These are phyloP conservation scores for Anhinga anhinga DNA, from an alignment of 2,113 vertebrate species.

Conservation along the genomic window DNA sequence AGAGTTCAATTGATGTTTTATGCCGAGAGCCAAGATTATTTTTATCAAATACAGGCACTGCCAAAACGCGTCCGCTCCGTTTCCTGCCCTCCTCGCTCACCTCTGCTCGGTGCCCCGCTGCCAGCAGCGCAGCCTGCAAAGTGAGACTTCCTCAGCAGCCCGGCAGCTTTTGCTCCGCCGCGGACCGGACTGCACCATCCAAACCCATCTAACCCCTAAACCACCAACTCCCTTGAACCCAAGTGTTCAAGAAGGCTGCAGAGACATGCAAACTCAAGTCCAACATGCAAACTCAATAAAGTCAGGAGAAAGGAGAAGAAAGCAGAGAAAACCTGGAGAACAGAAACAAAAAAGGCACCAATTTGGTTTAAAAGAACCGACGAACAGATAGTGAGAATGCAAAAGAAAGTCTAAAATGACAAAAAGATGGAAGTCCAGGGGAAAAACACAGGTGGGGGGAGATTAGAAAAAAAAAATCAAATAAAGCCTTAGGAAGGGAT, in stretches of 20 bases:
- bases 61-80: not conserved
- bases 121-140: not conserved
- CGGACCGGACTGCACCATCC: not conserved
- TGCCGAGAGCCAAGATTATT: conserved; percentile 25
- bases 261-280: not conserved
- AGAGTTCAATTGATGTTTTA: not conserved
- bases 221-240: too few relatives aligned
- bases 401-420: not conserved
- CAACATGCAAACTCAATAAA: not conserved
- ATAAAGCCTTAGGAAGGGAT: not conserved
- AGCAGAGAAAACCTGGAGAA: not conserved
- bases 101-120: not conserved
- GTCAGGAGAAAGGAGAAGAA: not conserved
- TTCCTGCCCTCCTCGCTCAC: not conserved
- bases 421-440: not conserved
- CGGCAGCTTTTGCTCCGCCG: not conserved
- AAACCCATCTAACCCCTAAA: not conserved
- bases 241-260: not conserved
- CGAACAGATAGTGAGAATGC: not conserved
- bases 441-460: accelerated
- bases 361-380: not conserved
- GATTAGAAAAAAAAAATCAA: not conserved
- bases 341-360: not conserved
- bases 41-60: conserved; percentile 10
- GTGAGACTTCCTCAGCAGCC: not conserved